These are phyloP conservation scores for Drosophila neotestacea DNA, from an alignment of 2,888 invertebrate genomes.

Conservation along the genomic window DNA sequence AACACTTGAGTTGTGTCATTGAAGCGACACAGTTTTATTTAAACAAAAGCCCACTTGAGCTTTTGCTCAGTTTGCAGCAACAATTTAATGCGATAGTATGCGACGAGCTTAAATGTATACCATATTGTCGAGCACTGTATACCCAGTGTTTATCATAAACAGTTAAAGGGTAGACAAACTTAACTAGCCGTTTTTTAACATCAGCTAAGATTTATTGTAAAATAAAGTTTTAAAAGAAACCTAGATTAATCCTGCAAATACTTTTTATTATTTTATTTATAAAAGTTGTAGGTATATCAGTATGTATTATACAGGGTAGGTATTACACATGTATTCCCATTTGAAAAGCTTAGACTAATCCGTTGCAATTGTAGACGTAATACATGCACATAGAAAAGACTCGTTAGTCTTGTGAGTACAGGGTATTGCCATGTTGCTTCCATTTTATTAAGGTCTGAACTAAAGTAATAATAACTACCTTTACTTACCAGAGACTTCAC, in stretches of 20 bases:
- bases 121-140: slow-evolving; percentile 20
- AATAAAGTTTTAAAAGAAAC: neutral
- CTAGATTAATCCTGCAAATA: neutral
- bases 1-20: slow-evolving; percentile 64
- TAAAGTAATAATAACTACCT: too few relatives aligned
- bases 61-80: slow-evolving; percentile 63
- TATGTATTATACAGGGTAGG: neutral
- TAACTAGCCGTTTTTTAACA: too few relatives aligned
- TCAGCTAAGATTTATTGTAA: neutral
- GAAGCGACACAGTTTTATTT: slow-evolving; percentile 73
- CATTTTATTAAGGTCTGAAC: too few relatives aligned
- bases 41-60: slow-evolving; percentile 77
- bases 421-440: neutral
- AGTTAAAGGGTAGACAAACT: neutral
- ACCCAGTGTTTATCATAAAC: neutral
- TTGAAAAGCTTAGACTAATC: slow-evolving; percentile 1
- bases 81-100: slow-evolving; percentile 56
- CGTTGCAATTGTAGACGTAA: slow-evolving; percentile 1
- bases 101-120: slow-evolving; percentile 18
- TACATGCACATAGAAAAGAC: neutral
- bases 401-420: neutral
- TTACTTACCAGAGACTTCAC: too few relatives aligned
- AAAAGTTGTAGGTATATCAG: neutral
- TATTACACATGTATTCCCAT: neutral
- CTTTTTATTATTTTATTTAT: neutral